Base-by-base conservation (phyloP, 2,888 invertebrate species). In the Helleia helle region DNA sequence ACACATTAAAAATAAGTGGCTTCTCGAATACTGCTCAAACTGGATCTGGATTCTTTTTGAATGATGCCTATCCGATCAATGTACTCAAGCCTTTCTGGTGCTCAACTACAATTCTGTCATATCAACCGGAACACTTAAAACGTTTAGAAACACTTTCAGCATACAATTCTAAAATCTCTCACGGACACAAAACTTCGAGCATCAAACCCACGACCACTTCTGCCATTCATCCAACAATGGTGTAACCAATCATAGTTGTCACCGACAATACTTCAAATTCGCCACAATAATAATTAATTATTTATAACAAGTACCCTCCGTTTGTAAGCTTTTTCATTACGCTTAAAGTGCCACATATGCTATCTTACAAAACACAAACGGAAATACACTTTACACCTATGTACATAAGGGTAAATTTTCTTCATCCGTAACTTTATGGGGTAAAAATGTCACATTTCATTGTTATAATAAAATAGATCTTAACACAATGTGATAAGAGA, bases 341-440 rank as follows among this genome's bases (percentile, higher is more conserved):
- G 54, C 49, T 52, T 56, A 59, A 60, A 68, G 65, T 66, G 58
- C 51, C 58, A 59, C 75, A 72, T 74, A 75, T 72, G 72, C 51
- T 55, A 53, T 50, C 29, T 7, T 5, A 22, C 11, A 2, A 4
- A 18, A 17, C 14, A 2, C 6, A 7, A 40, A 42, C 49, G 25
- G n/a, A n/a, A n/a, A n/a, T 39, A 3, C 36, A 42, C 44, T 15
- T 38, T 49, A 43, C 8, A 1, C 0, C 1, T 0, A n/a, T 0
- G 0, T n/a, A 6, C 0, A 8, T 7, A 37, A 26, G 30, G 30
- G 39, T 8, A 9, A 15, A 11, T 37, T 36, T 37, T 3, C 3
- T 5, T n/a, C 22, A 5, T 11, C 9, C 9, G 4, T 15, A n/a
- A 18, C 2, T 12, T 8, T 18, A 7, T 17, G 34, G 34, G 34